Conservation (phyloP, 2,113 vertebrate genomes). For the Chionomys nivalis region DNA sequence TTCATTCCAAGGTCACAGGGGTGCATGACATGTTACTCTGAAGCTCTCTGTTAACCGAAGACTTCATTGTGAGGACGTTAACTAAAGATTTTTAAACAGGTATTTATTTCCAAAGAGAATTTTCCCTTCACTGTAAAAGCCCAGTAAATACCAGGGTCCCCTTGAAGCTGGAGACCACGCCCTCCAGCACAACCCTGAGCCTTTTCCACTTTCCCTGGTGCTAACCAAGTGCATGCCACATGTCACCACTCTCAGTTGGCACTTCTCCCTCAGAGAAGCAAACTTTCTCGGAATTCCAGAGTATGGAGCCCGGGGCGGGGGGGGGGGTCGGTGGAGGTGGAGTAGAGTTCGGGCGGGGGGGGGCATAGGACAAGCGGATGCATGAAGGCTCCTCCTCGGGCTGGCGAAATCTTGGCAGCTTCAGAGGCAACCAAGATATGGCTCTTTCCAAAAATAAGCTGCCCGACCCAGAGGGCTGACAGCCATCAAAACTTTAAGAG, state of each 20-base stretch:
- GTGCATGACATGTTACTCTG: neutral
- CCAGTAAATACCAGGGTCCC: neutral
- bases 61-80: neutral
- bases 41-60: conserved; percentile 35
- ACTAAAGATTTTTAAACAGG: neutral
- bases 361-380: neutral
- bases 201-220: neutral
- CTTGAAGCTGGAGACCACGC: neutral
- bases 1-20: neutral
- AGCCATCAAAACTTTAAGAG: neutral
- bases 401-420: neutral
- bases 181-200: neutral
- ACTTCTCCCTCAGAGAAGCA: conserved; percentile 40
- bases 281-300: conserved; percentile 62
- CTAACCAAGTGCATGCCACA: conserved; percentile 67
- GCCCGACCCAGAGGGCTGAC: neutral
- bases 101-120: conserved; percentile 19
- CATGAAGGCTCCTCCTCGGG: neutral
- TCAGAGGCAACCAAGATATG: neutral
- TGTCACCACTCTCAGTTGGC: conserved; percentile 55
- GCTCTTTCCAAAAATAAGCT: conserved; percentile 14
- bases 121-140: conserved; percentile 18
- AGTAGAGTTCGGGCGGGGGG: too few relatives aligned
- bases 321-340: neutral
- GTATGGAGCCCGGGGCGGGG: neutral